Conservation (phyloP, 2,888 invertebrate species). For the Mimumesa dahlbomi region DNA sequence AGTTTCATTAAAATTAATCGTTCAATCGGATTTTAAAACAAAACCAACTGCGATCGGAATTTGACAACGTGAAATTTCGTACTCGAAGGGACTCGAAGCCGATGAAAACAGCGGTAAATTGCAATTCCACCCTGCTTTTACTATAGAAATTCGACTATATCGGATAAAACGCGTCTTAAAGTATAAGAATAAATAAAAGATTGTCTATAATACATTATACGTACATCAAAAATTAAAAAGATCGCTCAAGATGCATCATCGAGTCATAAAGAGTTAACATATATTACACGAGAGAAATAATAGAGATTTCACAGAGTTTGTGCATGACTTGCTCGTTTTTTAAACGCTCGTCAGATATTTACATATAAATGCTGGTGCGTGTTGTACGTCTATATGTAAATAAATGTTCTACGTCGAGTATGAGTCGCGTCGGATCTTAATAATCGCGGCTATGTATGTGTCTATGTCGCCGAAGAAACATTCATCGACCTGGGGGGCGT, state of each 20-base stretch:
- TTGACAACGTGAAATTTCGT: too few species aligned
- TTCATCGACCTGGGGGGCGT: conserved; percentile 28
- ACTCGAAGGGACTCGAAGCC: too few species aligned
- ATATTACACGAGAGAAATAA: conserved; percentile 8
- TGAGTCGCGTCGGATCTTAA: conserved; percentile 11
- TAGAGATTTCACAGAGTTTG: conserved; percentile 14
- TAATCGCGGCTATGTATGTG: conserved; percentile 16
- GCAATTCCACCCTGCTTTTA: too few species aligned
- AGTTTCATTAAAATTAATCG: conserved; percentile 1
- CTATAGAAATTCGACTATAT: too few species aligned
- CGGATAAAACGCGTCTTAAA: too few species aligned
- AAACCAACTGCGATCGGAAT: too few species aligned
- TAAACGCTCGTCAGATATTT: conserved; percentile 59
- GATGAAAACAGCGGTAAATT: too few species aligned
- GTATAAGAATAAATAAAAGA: too few species aligned
- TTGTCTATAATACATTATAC: too few species aligned
- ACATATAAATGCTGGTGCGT: conserved; percentile 37
- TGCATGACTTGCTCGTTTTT: conserved; percentile 45
- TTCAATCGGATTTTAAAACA: too few species aligned
- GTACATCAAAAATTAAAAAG: too few species aligned
- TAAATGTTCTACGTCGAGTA: conserved; percentile 39
- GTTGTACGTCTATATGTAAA: conserved; percentile 54
- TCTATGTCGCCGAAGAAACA: conserved; percentile 20
- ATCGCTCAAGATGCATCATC: too few species aligned
- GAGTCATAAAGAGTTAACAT: not conserved